Evolutionary conservation across 2,797 vertebrate species (phyloP).

Genomic region (Sebastes glaucus): DNA sequence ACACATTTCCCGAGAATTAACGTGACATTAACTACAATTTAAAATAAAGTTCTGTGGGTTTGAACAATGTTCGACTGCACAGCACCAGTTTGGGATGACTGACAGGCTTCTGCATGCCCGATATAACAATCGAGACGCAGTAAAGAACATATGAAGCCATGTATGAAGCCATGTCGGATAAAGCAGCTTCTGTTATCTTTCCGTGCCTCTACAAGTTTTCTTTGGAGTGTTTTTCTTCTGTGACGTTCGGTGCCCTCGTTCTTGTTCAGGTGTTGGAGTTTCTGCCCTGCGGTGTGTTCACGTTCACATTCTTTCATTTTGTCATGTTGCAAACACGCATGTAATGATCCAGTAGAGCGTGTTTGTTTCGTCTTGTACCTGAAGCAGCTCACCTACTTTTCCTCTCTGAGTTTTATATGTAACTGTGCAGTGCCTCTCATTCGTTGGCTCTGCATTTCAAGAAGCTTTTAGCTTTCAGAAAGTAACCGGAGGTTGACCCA

Average conservation of each 20-base stretch:
- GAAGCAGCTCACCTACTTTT: neutral
- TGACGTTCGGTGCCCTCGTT: neutral
- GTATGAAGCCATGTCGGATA: neutral
- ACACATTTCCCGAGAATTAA: neutral
- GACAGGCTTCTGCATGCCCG: neutral
- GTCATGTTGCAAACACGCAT: conserved; percentile 36
- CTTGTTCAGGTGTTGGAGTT: conserved; percentile 1
- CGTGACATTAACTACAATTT: neutral
- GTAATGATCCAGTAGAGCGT: neutral
- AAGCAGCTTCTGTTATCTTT: neutral
- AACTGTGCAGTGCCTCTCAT: neutral
- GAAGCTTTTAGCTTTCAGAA: conserved; percentile 42
- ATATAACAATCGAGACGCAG: neutral
- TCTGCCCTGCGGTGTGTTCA: conserved; percentile 22
- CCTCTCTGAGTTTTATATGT: neutral
- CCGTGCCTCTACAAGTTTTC: neutral
- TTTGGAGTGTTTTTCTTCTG: neutral
- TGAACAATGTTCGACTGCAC: neutral
- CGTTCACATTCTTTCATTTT: conserved; percentile 4
- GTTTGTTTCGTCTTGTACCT: neutral
- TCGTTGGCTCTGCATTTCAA: neutral
- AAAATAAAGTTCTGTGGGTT: neutral
- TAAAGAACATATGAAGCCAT: neutral
- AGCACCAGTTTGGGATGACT: neutral
- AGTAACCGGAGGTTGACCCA: conserved; percentile 52